Conservation (phyloP, 2,113 vertebrate species). For the Thamnophis sirtalis region DNA sequence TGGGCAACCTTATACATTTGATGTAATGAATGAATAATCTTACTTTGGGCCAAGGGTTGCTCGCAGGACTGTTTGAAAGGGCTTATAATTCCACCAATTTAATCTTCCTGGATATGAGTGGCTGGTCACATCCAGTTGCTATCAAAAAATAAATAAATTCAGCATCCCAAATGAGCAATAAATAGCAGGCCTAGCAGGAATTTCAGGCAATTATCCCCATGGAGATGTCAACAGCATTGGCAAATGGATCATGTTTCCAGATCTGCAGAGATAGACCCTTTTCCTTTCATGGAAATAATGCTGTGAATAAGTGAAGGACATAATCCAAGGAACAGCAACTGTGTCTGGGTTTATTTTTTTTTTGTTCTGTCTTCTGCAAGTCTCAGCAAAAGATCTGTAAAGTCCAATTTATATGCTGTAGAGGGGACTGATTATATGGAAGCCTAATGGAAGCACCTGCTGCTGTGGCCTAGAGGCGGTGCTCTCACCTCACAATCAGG, state of each 20-base stretch:
- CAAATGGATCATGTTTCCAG: neutral
- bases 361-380: neutral
- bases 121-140: neutral
- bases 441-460: neutral
- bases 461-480: no score
- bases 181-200: neutral
- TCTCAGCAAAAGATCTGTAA: neutral
- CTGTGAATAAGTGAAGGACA: neutral
- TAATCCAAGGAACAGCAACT: neutral
- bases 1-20: neutral
- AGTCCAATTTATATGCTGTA: neutral
- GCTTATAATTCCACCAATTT: neutral
- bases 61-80: neutral
- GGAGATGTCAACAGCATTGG: neutral
- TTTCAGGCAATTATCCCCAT: neutral
- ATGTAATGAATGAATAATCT: neutral
- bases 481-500: no score
- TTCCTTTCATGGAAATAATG: neutral
- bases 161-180: neutral
- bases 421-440: neutral
- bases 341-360: neutral
- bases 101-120: neutral
- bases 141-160: neutral
- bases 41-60: neutral
- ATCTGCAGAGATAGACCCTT: neutral